Base-by-base conservation (phyloP, 2,113 vertebrate genomes). In the Takifugu flavidus region DNA sequence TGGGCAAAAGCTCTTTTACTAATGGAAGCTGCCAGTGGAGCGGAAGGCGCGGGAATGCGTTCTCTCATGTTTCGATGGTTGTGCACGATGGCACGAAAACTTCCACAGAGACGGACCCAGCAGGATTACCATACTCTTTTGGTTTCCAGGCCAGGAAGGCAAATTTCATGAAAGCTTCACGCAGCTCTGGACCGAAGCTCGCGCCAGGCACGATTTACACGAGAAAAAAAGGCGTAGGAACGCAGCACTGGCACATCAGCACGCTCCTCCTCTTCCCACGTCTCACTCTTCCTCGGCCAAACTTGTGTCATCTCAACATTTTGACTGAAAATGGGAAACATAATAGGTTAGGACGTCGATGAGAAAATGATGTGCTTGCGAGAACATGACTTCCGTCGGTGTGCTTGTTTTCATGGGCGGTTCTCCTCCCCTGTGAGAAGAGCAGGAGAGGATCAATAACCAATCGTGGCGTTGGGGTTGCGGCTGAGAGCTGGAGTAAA, bases 321-420 rank as follows among this genome's bases (percentile, higher is more conserved):
- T 31, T 57, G 67, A 75, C 62, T 71, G 69, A 75, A 70, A 43
- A 59, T 65, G 54, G 78, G 72, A 76, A 4, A 31, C 5, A 31
- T 6, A 39, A 11, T 10, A 59, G 75, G 80, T 77, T 80, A 66
- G 42, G 60, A 71, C 26, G 29, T 63, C 52, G 63, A 56, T 34
- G 53, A 62, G 70, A 69, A 72, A 78, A 77, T 53, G 25, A 75
- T 70, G 55, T 46, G 56, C 62, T 68, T 77, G 53, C 70, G 59
- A 62, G 56, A n/a, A 44, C 50, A 20, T 59, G 50, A 29, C 56
- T 55, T 31, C 61, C 47, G 47, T 28, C 62, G 45, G 56, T 26
- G 56, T 47, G 25, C 13, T 43, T 14, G 14, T 28, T 56, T 62
- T 59, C 54, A 49, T 42, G 45, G 56, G 69, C 4, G 15, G 50